Conservation (phyloP, 2,888 invertebrate species). For the Lithophane leautieri region DNA sequence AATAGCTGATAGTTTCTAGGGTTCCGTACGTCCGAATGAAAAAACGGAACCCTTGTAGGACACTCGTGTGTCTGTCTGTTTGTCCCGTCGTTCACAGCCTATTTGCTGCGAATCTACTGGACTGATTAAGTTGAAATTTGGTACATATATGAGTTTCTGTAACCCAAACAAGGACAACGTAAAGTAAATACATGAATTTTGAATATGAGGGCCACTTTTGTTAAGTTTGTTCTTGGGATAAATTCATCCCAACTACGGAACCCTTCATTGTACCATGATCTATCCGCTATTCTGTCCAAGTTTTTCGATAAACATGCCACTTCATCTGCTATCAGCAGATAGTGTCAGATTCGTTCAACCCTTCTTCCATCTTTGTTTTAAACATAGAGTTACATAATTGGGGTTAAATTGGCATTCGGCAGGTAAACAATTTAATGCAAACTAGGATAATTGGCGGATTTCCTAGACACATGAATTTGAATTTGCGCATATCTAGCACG, state of each 20-base stretch:
- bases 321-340: neutral
- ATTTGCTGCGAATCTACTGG: too few species aligned
- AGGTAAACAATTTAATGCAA: neutral
- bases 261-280: too few species aligned
- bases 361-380: neutral
- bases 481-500: neutral
- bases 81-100: too few species aligned
- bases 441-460: neutral
- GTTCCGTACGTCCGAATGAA: too few species aligned
- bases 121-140: too few species aligned
- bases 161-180: too few species aligned
- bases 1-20: neutral
- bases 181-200: too few species aligned
- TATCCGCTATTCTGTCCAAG: neutral
- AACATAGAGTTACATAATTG: neutral
- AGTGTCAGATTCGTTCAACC: neutral
- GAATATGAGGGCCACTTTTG: too few species aligned
- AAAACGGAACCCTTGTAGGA: too few species aligned
- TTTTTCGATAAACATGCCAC: neutral
- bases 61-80: too few species aligned
- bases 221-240: too few species aligned
- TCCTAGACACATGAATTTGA: neutral
- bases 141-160: too few species aligned
- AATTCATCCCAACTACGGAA: neutral
- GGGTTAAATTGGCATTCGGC: neutral